Evolutionary conservation across 2,888 invertebrate species (phyloP).

Genomic region (Mesorhabditis spiculigera): DNA sequence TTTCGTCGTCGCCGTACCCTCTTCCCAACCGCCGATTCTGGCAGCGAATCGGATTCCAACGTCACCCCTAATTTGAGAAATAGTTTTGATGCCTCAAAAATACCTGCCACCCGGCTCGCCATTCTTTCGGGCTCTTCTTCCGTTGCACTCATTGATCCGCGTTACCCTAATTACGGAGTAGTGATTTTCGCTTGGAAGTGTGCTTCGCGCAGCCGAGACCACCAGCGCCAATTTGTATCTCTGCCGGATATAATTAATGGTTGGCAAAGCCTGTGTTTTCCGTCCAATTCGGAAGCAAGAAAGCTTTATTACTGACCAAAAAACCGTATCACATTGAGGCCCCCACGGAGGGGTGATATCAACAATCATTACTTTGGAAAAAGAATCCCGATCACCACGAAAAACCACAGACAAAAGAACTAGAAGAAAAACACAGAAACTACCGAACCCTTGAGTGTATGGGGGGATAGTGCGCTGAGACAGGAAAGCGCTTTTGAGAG

Average conservation of each 20-base stretch:
- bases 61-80: conserved; percentile 21
- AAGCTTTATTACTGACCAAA: no score
- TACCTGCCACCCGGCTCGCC: neutral
- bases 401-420: neutral
- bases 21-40: conserved; percentile 24
- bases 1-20: conserved; percentile 21
- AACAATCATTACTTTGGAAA: neutral
- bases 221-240: no score
- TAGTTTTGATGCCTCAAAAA: neutral
- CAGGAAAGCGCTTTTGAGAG: neutral
- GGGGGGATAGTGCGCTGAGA: neutral
- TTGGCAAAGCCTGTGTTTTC: no score
- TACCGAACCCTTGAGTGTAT: neutral
- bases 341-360: no score
- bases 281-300: no score
- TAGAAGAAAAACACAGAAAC: neutral
- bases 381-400: neutral
- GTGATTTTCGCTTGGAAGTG: no score
- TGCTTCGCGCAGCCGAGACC: no score
- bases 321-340: no score
- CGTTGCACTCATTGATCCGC: neutral
- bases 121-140: neutral
- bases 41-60: conserved; percentile 38
- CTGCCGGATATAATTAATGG: no score
- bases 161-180: no score